Base-by-base conservation (phyloP, 2,113 vertebrate genomes). In the Tympanuchus pallidicinctus region DNA sequence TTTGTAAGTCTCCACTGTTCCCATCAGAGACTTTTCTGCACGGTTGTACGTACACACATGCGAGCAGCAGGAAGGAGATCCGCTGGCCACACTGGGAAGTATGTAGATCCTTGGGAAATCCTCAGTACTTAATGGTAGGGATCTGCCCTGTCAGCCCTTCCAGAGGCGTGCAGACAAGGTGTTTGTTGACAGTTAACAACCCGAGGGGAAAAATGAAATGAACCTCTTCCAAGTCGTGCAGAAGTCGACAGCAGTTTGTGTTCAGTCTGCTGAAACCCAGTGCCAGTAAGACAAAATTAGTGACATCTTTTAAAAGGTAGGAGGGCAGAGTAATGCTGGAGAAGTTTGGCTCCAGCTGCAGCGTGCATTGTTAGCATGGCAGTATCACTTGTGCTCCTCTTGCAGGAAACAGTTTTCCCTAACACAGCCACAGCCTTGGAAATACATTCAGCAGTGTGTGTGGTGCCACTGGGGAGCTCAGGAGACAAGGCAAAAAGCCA, bases 401-500 rank as follows among this genome's bases (percentile, higher is more conserved):
- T 78, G 28, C 81, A 78, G 66, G 14, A 61, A 96, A 64, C 79
- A 83, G 38, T 88, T 19, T 60, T 67, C 64, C 89, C 85, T 72
- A 80, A 0, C 85, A n/a, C 2, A 42, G 74, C 28, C 2, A 9
- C 54, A 82, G 34, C 50, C 64, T 92, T 73, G 79, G 82, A 96
- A 95, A 91, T 79, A 47, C 21, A 15, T 73, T 77, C 91, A 81
- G 87, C 89, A 89, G 75, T 60, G 91, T 91, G 87, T 93, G 85
- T 30, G 72, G 75, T 86, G 85, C 89, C 96, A 34, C 96, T 94
- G 88, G 96, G 94, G 96, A 96, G 64, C 69, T 93, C 86, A 91
- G 92, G 95, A 96, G 93, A 89, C 91, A 86, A 94, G 95, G 34
- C 94, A 76, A 94, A 96, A 94, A 93, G 89, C 91, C 93, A 93